Conservation (phyloP, 1,140 invertebrate genomes). For the Homarus americanus region DNA sequence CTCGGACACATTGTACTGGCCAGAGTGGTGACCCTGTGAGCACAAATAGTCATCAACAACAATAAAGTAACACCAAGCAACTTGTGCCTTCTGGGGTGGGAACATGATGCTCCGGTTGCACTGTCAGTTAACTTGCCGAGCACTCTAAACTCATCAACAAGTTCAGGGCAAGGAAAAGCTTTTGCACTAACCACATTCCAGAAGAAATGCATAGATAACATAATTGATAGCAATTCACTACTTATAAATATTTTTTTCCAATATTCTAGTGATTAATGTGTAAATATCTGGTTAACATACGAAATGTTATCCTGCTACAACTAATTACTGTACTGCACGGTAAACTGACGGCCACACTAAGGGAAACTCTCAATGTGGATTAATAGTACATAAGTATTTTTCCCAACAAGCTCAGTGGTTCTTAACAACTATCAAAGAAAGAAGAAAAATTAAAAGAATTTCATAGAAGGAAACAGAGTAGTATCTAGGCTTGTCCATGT, state of each 20-base stretch:
- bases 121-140: neutral
- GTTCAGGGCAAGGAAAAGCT: constrained; percentile 6
- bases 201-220: neutral
- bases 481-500: neutral
- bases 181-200: constrained; percentile 6
- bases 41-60: constrained; percentile 31
- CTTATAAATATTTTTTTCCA: too few relatives aligned
- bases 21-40: constrained; percentile 72
- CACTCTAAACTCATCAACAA: neutral
- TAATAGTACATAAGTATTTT: neutral
- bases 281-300: too few relatives aligned
- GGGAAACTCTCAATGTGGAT: neutral
- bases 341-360: neutral
- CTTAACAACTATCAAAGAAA: neutral
- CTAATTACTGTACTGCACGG: neutral
- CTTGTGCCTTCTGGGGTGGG: neutral
- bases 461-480: neutral
- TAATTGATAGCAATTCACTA: too few relatives aligned
- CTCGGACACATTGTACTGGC: constrained; percentile 75
- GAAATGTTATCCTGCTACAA: neutral
- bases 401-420: neutral
- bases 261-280: neutral
- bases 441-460: neutral
- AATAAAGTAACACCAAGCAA: constrained; percentile 1
- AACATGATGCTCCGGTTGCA: neutral